phyloP scores from a whole-genome alignment of 2,888 invertebrate species.

The Ophion ellenae region DNA sequence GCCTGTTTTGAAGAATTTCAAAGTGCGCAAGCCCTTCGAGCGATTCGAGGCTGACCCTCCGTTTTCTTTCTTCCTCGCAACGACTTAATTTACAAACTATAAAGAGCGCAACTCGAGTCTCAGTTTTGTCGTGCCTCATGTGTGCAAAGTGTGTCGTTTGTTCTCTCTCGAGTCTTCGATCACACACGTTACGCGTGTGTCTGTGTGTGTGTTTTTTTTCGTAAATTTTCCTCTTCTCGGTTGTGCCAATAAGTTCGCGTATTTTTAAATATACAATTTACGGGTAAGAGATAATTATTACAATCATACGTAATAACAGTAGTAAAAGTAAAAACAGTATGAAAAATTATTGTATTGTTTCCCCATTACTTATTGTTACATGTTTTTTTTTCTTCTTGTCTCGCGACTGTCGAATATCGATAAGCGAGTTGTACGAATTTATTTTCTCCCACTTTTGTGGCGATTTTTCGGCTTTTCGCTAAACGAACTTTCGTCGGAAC shows the following conservation, averaged over 20 bases:
- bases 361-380: conserved; percentile 79
- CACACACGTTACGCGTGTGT: conserved; percentile 35
- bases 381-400: neutral
- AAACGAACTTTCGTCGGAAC: conserved; percentile 42
- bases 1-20: neutral
- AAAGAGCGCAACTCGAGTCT: conserved; percentile 70
- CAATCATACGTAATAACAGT: conserved; percentile 79
- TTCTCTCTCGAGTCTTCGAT: conserved; percentile 60
- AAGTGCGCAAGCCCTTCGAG: conserved; percentile 11
- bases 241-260: conserved; percentile 58
- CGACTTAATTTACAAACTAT: conserved; percentile 76
- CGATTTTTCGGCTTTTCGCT: conserved; percentile 40
- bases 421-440: conserved; percentile 59
- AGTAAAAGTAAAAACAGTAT: conserved; percentile 83
- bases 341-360: conserved; percentile 82
- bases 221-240: conserved; percentile 54
- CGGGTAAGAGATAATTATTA: conserved; percentile 77
- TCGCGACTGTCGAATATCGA: conserved; percentile 61
- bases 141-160: conserved; percentile 36
- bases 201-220: neutral
- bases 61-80: conserved; percentile 58
- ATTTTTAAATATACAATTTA: conserved; percentile 69
- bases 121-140: conserved; percentile 49
- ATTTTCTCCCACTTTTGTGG: conserved; percentile 3
- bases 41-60: conserved; percentile 36